Conservation (phyloP, 2,888 invertebrate genomes). For the Axea sp. region DNA sequence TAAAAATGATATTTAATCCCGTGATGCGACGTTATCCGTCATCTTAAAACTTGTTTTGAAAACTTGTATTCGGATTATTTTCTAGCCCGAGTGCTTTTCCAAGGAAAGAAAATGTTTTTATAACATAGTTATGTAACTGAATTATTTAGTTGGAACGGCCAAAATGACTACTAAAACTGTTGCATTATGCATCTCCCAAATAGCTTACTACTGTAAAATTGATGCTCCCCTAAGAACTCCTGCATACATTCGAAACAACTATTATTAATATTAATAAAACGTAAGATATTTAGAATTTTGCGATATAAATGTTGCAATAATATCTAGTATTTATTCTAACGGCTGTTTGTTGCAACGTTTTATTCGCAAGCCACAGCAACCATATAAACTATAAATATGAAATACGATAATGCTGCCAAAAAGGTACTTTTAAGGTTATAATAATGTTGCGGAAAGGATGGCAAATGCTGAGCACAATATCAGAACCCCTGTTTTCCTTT, state of each 20-base stretch:
- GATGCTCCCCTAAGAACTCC: conserved; percentile 30
- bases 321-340: conserved; percentile 6
- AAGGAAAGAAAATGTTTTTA: conserved; percentile 23
- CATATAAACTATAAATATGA: conserved; percentile 21
- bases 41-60: too few species aligned
- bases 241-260: conserved; percentile 10
- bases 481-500: neutral
- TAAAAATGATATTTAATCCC: too few species aligned
- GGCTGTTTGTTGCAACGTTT: conserved; percentile 15
- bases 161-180: conserved; percentile 40
- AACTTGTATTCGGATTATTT: too few species aligned
- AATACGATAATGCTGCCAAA: conserved; percentile 7
- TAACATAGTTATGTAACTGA: conserved; percentile 21
- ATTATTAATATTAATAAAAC: conserved; percentile 18
- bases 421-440: conserved; percentile 27
- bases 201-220: conserved; percentile 40
- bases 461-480: conserved; percentile 19
- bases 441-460: conserved; percentile 8
- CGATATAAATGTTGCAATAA: conserved; percentile 6
- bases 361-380: conserved; percentile 6
- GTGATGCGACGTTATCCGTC: too few species aligned
- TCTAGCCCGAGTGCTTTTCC: too few species aligned
- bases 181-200: conserved; percentile 35
- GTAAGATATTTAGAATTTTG: conserved; percentile 10
- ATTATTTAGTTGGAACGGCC: conserved; percentile 38